Evolutionary conservation across 1,140 invertebrate genomes (phyloP).

Genomic region (Caenorhabditis remanei): DNA sequence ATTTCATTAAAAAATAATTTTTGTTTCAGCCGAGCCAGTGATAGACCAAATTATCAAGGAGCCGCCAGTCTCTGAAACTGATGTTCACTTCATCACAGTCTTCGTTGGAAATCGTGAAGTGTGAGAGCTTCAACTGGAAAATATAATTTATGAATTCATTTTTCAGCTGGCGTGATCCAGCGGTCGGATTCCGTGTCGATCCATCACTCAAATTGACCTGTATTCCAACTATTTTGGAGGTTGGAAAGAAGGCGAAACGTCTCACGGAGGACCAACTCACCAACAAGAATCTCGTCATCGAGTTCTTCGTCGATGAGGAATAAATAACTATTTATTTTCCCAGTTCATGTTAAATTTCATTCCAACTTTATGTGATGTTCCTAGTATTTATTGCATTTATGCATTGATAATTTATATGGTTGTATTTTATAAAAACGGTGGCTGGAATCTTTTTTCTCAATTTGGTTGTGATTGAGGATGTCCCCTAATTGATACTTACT

Average conservation of each 20-base stretch:
- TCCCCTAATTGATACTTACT: conserved; percentile 1
- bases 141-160: background rate
- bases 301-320: conserved; percentile 19
- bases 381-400: too few relatives aligned
- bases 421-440: conserved; percentile 9
- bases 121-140: conserved; percentile 75
- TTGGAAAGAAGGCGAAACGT: conserved; percentile 72
- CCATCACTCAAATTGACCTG: conserved; percentile 74
- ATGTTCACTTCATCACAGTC: conserved; percentile 52
- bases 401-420: background rate
- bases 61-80: conserved; percentile 67
- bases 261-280: conserved; percentile 43
- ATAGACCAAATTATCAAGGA: conserved; percentile 75
- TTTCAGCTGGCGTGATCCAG: conserved; percentile 73
- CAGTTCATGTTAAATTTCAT: background rate
- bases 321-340: background rate
- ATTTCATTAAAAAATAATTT: background rate
- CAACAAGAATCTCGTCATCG: conserved; percentile 41
- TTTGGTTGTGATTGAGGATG: background rate
- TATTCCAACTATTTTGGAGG: conserved; percentile 78
- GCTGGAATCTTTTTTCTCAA: background rate
- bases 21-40: conserved; percentile 78
- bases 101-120: conserved; percentile 71
- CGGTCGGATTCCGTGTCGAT: conserved; percentile 78
- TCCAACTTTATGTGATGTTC: conserved; percentile 12